These are phyloP conservation scores for Globodera rostochiensis DNA, from an alignment of 1,140 invertebrate species.

Conservation along the genomic window DNA sequence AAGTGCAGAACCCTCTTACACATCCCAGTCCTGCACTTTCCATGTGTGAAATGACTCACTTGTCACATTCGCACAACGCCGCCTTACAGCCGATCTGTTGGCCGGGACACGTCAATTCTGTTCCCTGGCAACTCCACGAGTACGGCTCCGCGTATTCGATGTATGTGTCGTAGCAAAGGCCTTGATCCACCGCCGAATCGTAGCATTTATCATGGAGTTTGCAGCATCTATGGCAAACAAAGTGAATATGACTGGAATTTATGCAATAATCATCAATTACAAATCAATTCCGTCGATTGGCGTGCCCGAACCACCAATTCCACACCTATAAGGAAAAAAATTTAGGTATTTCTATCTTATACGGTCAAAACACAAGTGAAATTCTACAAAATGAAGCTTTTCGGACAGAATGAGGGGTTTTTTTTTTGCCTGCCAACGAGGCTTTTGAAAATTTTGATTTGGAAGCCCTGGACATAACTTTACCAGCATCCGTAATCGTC, in stretches of 20 bases:
- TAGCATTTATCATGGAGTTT: constrained; percentile 40
- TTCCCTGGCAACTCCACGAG: constrained; percentile 15
- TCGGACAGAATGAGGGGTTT: background rate
- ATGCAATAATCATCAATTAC: constrained; percentile 27
- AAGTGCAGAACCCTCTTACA: too few species aligned
- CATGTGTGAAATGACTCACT: background rate
- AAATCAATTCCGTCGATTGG: constrained; percentile 39
- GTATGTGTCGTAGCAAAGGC: constrained; percentile 30
- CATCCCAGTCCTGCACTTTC: too few species aligned
- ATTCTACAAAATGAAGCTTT: background rate
- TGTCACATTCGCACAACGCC: constrained; percentile 25
- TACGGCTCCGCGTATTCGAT: constrained; percentile 38
- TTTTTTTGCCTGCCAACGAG: background rate
- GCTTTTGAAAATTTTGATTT: too few species aligned
- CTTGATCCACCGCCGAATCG: constrained; percentile 35
- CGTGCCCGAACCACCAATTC: constrained; percentile 32
- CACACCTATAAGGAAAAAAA: constrained; percentile 28
- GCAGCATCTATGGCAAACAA: constrained; percentile 32
- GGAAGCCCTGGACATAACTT: background rate
- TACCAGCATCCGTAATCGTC: constrained; percentile 46
- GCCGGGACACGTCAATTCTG: background rate
- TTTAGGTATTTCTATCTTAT: background rate
- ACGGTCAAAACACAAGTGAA: too few species aligned
- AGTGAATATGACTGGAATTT: background rate
- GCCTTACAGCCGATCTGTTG: constrained; percentile 9